These are phyloP conservation scores for Oryzias curvinotus DNA, from an alignment of 2,113 vertebrate genomes.

Conservation along the genomic window DNA sequence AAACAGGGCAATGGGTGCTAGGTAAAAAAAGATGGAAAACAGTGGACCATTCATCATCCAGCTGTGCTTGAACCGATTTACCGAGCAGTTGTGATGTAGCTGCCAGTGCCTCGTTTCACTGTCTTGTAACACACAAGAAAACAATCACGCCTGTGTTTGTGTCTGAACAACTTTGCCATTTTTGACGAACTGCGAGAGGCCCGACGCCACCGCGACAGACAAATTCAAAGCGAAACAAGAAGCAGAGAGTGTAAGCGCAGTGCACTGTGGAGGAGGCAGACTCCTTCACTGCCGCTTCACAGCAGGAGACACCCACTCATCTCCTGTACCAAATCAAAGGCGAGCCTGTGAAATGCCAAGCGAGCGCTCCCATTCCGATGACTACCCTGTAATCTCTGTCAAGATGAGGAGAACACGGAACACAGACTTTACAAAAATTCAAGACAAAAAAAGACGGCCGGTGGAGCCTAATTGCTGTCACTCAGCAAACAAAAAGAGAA, in stretches of 20 bases:
- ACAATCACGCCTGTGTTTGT: conserved; percentile 37
- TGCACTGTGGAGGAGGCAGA: conserved; percentile 29
- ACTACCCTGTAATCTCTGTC: conserved; percentile 43
- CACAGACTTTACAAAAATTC: not conserved
- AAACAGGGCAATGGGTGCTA: not conserved
- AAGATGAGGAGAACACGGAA: conserved; percentile 19
- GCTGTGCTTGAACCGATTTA: conserved; percentile 42
- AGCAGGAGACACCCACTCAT: conserved; percentile 57
- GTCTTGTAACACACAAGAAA: conserved; percentile 25
- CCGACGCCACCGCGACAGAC: not conserved
- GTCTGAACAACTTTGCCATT: conserved; percentile 35
- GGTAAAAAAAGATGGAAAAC: conserved; percentile 40
- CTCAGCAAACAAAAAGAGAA: conserved; percentile 23
- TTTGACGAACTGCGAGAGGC: not conserved
- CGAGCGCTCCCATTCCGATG: conserved; percentile 22
- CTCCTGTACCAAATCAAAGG: conserved; percentile 44
- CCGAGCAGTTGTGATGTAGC: conserved; percentile 49
- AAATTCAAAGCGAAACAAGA: not conserved
- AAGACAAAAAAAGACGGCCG: conserved; percentile 11
- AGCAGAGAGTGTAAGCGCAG: not conserved
- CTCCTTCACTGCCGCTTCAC: conserved; percentile 34
- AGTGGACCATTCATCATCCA: conserved; percentile 50
- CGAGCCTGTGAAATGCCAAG: conserved; percentile 36
- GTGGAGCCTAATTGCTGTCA: conserved; percentile 14
- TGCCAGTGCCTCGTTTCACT: conserved; percentile 29